phyloP scores from a whole-genome alignment of 2,113 vertebrate genomes.

The Catharus minimus region DNA sequence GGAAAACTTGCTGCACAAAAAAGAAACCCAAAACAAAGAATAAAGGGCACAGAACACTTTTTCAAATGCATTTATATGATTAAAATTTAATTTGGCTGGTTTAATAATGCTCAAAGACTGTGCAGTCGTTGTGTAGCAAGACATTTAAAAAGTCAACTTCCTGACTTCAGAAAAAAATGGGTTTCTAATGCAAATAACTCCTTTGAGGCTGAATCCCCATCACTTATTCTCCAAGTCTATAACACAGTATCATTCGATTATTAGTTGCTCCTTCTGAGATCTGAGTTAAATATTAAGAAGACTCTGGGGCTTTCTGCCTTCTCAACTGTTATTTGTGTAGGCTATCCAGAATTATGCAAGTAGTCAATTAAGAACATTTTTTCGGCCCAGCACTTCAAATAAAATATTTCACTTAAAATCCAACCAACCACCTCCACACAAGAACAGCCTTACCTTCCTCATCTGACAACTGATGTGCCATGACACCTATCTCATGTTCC shows the following conservation, averaged over 20 bases:
- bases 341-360: not conserved
- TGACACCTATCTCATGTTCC: constrained; percentile 61
- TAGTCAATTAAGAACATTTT: not conserved
- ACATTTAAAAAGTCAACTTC: not conserved
- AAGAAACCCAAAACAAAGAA: not conserved
- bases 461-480: constrained; percentile 60
- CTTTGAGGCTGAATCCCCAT: not conserved
- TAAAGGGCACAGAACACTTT: not conserved
- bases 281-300: not conserved
- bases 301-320: not conserved
- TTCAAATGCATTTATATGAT: not conserved
- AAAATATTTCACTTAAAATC: not conserved
- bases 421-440: not conserved
- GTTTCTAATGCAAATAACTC: not conserved
- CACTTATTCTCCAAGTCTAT: not conserved
- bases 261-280: not conserved
- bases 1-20: not conserved
- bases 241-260: not conserved
- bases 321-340: not conserved
- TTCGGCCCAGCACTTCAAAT: not conserved
- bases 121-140: not conserved
- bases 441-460: not conserved
- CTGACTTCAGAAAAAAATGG: not conserved
- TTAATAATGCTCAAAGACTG: not conserved
- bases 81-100: not conserved